Base-by-base conservation (phyloP, 1,140 invertebrate genomes). In the Drosophila aff. region DNA sequence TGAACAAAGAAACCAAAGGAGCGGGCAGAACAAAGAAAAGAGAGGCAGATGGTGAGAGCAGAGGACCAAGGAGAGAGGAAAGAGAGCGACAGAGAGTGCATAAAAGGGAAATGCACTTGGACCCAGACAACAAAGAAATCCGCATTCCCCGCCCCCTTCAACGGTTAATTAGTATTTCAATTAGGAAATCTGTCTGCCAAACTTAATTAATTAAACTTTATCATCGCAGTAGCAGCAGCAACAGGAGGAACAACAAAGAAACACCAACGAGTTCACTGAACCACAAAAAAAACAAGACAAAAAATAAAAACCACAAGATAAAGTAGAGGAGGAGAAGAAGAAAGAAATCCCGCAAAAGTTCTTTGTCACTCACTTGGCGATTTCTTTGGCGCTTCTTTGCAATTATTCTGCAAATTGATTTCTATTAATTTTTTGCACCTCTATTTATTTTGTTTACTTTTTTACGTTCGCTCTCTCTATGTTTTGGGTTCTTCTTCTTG, bases 51-150 rank as follows among this genome's bases (percentile, higher is more conserved):
- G 46, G 28, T 13, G n/a, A 6, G 41, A 43, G 57, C 23, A 55
- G 50, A 77, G 49, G 72, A 43, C 57, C n/a, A 50, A 33, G 36
- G 55, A 66, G 62, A 46, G 57, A 23, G 47, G 38, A 31, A 7
- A 36, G 44, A 53, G 44, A 41, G 63, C 49, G 52, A 7, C 21
- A 57, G 36, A 57, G 53, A 57, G 36, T 57, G 53, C 53, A 52
- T 11, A 76, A 82, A 61, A 76, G 81, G 77, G 77, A 84, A 84
- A 77, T 84, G 81, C 82, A 81, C 78, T 83, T 67, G 72, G 63
- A 47, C 62, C 64, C 82, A 84, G 82, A 84, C 82, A 84, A 84
- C 82, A 84, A 84, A 85, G 82, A 84, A 38, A 69, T 79, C 36
- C 47, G 28, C 55, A 18, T 62, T 31, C 40, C 15, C 31, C 58